A percentile compares a stretch with the other conserved stretches of the same genome.
phyloP scores from a whole-genome alignment of 2,113 vertebrate species.

The Gnathonemus longibarbis region DNA sequence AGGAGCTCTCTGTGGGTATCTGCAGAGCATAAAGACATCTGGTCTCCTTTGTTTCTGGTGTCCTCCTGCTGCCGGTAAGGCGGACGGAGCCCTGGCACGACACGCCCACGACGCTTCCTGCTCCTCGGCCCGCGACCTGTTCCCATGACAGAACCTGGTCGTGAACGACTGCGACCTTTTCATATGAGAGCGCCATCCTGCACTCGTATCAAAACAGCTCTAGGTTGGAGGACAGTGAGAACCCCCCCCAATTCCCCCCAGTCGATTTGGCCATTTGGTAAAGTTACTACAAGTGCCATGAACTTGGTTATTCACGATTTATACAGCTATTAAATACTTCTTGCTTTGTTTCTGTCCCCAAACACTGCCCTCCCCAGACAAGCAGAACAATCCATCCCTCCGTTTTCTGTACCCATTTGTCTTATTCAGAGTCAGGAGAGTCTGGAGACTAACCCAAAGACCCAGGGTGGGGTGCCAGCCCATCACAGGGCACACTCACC shows the following conservation, averaged over 20 bases:
- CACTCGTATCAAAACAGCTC: neutral
- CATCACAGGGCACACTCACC: neutral
- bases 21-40: conserved; percentile 20
- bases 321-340: neutral
- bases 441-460: neutral
- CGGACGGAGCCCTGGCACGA: neutral
- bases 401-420: neutral
- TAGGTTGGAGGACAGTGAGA: neutral
- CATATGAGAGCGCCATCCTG: neutral
- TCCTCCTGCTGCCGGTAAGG: conserved; percentile 17
- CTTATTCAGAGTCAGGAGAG: neutral
- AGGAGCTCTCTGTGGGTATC: conserved; percentile 25
- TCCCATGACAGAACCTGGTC: neutral
- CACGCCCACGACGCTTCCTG: neutral
- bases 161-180: neutral
- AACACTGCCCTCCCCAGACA: neutral
- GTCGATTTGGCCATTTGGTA: neutral
- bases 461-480: neutral
- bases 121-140: neutral
- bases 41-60: conserved; percentile 26
- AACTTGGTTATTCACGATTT: neutral
- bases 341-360: neutral
- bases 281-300: neutral
- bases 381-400: neutral
- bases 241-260: neutral